Evolutionary conservation across 2,113 vertebrate genomes (phyloP).

Genomic region (Gambusia affinis): DNA sequence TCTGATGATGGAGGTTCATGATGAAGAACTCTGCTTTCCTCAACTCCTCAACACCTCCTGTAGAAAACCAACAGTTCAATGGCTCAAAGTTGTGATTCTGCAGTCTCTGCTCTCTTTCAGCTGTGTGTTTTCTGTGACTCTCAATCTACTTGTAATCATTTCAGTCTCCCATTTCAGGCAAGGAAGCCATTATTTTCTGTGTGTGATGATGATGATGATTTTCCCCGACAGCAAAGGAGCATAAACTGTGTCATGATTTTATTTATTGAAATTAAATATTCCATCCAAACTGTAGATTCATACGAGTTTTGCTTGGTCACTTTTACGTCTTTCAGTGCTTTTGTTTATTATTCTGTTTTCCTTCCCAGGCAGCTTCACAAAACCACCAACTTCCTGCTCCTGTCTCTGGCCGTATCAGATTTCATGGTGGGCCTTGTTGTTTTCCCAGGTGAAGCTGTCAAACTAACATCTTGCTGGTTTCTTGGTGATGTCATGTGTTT

Average conservation of each 20-base stretch:
- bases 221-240: too few species aligned
- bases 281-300: too few species aligned
- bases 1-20: not conserved
- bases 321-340: not conserved
- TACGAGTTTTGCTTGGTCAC: too few species aligned
- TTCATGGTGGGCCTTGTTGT: conserved; percentile 68
- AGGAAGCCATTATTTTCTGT: too few species aligned
- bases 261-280: too few species aligned
- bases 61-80: not conserved
- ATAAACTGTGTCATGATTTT: too few species aligned
- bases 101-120: not conserved
- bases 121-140: not conserved
- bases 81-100: not conserved
- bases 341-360: not conserved
- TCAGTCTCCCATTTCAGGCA: conserved; percentile 19
- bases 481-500: conserved; percentile 49
- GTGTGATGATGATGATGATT: too few species aligned
- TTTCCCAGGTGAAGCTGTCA: conserved; percentile 77
- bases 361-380: conserved; percentile 69
- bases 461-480: conserved; percentile 52
- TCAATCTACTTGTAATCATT: conserved; percentile 9
- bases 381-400: conserved; percentile 65
- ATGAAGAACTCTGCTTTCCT: too few species aligned
- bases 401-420: conserved; percentile 70
- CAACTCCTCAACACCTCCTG: too few species aligned